phyloP scores from a whole-genome alignment of 2,113 vertebrate genomes.

The Percopsis transmontana region DNA sequence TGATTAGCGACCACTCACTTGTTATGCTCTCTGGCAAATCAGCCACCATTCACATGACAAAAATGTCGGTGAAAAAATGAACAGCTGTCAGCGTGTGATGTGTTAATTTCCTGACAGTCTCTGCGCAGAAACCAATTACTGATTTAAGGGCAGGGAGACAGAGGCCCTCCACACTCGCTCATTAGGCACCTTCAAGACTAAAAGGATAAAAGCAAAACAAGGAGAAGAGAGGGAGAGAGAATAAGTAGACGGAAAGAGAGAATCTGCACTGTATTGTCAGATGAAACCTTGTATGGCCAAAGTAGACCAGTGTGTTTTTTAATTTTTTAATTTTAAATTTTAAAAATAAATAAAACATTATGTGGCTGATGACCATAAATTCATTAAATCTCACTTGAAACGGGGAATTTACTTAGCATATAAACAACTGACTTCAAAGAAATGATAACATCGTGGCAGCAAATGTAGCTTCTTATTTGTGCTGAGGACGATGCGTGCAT shows the following conservation, averaged over 20 bases:
- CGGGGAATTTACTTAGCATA: constrained; percentile 10
- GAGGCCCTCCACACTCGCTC: constrained; percentile 92
- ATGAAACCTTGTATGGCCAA: constrained; percentile 44
- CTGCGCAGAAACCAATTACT: constrained; percentile 99
- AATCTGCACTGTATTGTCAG: constrained; percentile 38
- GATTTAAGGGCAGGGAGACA: constrained; percentile 98
- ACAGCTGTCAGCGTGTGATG: constrained; percentile 99
- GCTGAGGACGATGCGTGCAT: too few species aligned
- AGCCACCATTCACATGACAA: constrained; percentile 94
- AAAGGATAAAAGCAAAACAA: constrained; percentile 97
- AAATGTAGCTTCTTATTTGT: too few species aligned
- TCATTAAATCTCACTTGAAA: constrained; percentile 8
- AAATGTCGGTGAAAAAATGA: constrained; percentile 90
- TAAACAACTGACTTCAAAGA: too few species aligned
- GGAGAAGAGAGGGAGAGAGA: constrained; percentile 83
- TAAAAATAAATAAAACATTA: constrained; percentile 33
- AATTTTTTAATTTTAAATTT: constrained; percentile 48
- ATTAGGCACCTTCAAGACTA: constrained; percentile 98
- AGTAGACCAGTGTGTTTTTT: too few species aligned
- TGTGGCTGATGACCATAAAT: constrained; percentile 14
- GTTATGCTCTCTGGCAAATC: constrained; percentile 96
- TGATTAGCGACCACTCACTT: constrained; percentile 98
- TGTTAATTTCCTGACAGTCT: constrained; percentile 99
- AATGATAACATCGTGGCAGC: too few species aligned
- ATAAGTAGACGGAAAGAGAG: constrained; percentile 10